phyloP scores from a whole-genome alignment of 2,113 vertebrate species.

The Paramisgurnus dabryanus region DNA sequence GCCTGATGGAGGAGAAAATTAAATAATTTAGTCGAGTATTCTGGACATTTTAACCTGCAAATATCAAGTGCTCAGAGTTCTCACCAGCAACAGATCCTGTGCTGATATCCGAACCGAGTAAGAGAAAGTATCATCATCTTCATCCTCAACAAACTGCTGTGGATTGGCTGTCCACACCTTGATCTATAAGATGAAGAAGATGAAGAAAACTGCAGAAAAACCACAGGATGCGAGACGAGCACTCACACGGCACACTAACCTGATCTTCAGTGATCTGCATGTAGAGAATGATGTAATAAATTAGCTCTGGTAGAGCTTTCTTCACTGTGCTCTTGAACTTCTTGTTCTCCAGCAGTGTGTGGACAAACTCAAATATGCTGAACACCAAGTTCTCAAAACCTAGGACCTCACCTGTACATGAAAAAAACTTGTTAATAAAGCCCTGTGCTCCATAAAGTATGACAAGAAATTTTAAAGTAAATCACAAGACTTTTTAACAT shows the following conservation, averaged over 20 bases:
- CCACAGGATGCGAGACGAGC: background rate
- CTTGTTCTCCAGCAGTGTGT: slow-evolving; percentile 93
- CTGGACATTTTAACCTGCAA: background rate
- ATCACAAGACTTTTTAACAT: too few relatives aligned
- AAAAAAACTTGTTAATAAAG: background rate
- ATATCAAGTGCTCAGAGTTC: background rate
- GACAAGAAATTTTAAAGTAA: background rate
- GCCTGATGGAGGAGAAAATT: slow-evolving; percentile 72
- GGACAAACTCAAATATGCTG: slow-evolving; percentile 98
- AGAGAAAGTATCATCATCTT: slow-evolving; percentile 97
- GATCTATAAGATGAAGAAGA: slow-evolving; percentile 72
- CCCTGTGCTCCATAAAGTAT: background rate
- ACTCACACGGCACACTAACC: slow-evolving; percentile 57
- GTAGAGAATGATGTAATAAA: slow-evolving; percentile 97
- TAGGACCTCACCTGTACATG: slow-evolving; percentile 87
- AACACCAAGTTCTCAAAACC: slow-evolving; percentile 99
- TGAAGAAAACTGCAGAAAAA: background rate
- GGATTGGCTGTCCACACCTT: slow-evolving; percentile 98
- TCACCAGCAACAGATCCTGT: slow-evolving; percentile 92
- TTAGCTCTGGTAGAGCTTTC: slow-evolving; percentile 94
- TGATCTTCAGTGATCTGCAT: slow-evolving; percentile 99
- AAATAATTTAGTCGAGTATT: too few relatives aligned
- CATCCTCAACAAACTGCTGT: slow-evolving; percentile 97
- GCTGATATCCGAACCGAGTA: slow-evolving; percentile 97
- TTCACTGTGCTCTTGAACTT: slow-evolving; percentile 97